Base-by-base conservation (phyloP, 2,113 vertebrate genomes). In the Sceloporus undulatus region DNA sequence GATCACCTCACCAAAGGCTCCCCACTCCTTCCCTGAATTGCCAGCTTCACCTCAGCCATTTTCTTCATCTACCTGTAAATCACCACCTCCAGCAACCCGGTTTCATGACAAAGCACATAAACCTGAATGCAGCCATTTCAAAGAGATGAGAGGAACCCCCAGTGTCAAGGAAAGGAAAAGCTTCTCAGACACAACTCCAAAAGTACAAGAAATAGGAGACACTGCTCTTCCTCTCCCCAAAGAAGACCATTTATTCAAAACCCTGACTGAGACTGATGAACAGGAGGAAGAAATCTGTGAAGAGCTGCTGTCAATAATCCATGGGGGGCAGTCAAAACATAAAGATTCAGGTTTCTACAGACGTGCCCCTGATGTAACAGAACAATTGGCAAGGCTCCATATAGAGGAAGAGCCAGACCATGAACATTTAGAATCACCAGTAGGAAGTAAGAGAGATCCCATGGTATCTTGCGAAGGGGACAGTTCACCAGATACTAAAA, bases 361-460 rank as follows among this genome's bases (percentile, higher is more conserved):
- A 85, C 89, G 9, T 76, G 85, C 34, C 27, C 89, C 90, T 9
- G 88, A 94, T 38, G 91, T 86, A 90, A 48, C 91, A 89, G 96
- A 95, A 93, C 92, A 92, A 90, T 94, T 92, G 70, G 90, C 96
- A 79, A 95, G 96, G 90, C 95, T 99, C 88, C 97, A 97, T 94
- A 98, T 99, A 95, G 95, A 97, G 92, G 98, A 99, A 42, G 95
- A 96, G 82, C 79, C 83, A 65, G 74, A 23, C 65, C 16, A 66
- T 40, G 84, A 88, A 56, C 21, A 65, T 88, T 88, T 91, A 94
- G 91, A 94, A 82, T 71, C 91, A n/a, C 90, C 92, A 75, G 1
- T 90, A 94, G 92, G 92, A 88, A 91, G 56, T 87, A 86, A 59
- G 90, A 89, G 87, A 95, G 94, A 88, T 38, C 94, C 94, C 91